These are phyloP conservation scores for Onchidella celtica DNA, from an alignment of 2,888 invertebrate genomes.

Conservation along the genomic window DNA sequence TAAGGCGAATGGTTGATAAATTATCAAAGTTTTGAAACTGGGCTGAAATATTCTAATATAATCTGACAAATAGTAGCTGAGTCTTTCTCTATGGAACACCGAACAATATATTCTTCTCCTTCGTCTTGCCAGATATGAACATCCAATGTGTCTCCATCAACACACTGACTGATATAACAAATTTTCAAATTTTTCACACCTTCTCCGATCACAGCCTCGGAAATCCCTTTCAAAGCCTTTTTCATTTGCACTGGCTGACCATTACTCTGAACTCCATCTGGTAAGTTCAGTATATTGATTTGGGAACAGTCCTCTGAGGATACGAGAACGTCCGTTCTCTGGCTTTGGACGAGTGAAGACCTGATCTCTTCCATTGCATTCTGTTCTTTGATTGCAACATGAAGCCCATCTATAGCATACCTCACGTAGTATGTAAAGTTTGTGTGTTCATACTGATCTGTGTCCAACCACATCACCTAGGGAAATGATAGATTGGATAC, in stretches of 20 bases:
- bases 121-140: constrained; percentile 64
- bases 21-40: constrained; percentile 22
- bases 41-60: constrained; percentile 23
- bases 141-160: constrained; percentile 67
- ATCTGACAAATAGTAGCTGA: constrained; percentile 5
- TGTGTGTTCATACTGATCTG: constrained; percentile 65
- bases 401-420: constrained; percentile 62
- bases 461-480: constrained; percentile 62
- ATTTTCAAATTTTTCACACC: constrained; percentile 65
- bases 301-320: no score
- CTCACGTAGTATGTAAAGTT: constrained; percentile 64
- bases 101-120: constrained; percentile 24
- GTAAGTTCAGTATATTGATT: no score
- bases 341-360: background rate
- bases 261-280: no score
- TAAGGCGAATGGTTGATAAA: no score
- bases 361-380: no score
- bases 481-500: background rate
- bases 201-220: constrained; percentile 55
- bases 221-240: background rate
- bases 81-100: constrained; percentile 49
- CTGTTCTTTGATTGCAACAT: constrained; percentile 48
- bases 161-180: constrained; percentile 68
- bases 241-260: no score
- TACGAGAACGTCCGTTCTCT: no score